A percentile compares a stretch with the other conserved stretches of the same genome.
Evolutionary conservation across 2,888 invertebrate species (phyloP).

Genomic region (Agrenia bidenticulata): DNA sequence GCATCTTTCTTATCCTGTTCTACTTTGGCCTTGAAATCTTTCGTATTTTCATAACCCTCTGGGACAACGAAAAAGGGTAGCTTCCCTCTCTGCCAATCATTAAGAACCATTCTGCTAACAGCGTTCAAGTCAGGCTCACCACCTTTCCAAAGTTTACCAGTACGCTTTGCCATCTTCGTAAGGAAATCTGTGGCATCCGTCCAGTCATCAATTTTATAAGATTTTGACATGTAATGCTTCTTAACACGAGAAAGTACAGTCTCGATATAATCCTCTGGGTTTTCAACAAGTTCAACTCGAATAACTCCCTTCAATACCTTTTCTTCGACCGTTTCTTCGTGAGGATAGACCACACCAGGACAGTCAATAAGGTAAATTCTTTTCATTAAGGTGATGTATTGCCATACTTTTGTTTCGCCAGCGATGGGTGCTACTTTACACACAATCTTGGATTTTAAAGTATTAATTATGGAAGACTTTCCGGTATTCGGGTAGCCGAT

Average conservation of each 20-base stretch:
- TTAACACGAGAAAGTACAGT: constrained; percentile 83
- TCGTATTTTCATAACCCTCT: constrained; percentile 68
- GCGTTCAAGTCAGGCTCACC: constrained; percentile 93
- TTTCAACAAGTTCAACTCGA: constrained; percentile 87
- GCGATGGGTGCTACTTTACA: constrained; percentile 98
- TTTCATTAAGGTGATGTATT: constrained; percentile 97
- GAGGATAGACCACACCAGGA: constrained; percentile 97
- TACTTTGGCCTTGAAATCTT: constrained; percentile 25
- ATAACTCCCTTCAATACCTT: constrained; percentile 93
- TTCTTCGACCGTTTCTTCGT: constrained; percentile 83
- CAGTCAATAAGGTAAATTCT: constrained; percentile 79
- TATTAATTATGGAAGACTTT: constrained; percentile 97
- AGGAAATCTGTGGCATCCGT: constrained; percentile 80
- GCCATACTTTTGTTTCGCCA: constrained; percentile 98
- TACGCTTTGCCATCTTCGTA: constrained; percentile 80
- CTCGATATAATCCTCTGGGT: constrained; percentile 92
- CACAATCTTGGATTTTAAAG: constrained; percentile 91
- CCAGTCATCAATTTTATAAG: constrained; percentile 86
- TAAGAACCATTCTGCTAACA: constrained; percentile 90
- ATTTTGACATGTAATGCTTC: constrained; percentile 82
- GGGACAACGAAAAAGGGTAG: constrained; percentile 91
- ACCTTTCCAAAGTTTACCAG: constrained; percentile 89
- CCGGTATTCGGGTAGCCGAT: constrained; percentile 99
- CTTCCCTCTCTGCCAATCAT: constrained; percentile 98
- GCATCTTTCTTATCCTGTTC: constrained; percentile 1